Conservation (phyloP, 2,888 invertebrate species). For the Cremastinae sp. region DNA sequence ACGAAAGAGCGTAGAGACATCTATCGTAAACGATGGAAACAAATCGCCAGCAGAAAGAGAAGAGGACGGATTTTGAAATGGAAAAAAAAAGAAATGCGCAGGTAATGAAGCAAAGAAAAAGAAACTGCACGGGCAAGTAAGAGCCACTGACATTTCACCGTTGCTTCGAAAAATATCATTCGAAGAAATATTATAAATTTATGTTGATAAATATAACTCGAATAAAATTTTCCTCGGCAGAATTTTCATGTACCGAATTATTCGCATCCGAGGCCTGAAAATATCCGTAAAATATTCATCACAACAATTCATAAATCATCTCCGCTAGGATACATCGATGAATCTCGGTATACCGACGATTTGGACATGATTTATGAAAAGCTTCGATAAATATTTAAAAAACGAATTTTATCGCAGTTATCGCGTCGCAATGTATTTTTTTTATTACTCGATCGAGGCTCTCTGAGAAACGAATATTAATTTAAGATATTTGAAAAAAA, state of each 20-base stretch:
- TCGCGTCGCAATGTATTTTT: no score
- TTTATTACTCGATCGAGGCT: no score
- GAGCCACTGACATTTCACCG: neutral
- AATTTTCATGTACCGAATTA: no score
- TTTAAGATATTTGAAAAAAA: no score
- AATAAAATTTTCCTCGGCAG: no score
- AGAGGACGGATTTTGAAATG: constrained; percentile 10
- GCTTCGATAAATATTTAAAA: no score
- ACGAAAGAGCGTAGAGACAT: constrained; percentile 42
- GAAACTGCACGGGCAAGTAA: constrained; percentile 13
- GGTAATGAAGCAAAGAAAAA: constrained; percentile 30
- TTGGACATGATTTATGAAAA: no score
- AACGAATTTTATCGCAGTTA: no score
- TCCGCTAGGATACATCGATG: no score
- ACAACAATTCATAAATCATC: no score
- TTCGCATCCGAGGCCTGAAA: neutral
- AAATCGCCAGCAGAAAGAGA: constrained; percentile 8
- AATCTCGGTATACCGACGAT: no score
- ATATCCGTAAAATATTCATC: neutral
- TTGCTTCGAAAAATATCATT: constrained; percentile 5
- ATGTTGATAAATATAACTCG: constrained; percentile 5
- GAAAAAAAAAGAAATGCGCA: constrained; percentile 43
- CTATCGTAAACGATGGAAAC: constrained; percentile 63
- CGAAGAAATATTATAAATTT: neutral
- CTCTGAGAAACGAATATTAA: no score